These are phyloP conservation scores for Ectropis crepuscularia DNA, from an alignment of 2,888 invertebrate species.

Conservation along the genomic window DNA sequence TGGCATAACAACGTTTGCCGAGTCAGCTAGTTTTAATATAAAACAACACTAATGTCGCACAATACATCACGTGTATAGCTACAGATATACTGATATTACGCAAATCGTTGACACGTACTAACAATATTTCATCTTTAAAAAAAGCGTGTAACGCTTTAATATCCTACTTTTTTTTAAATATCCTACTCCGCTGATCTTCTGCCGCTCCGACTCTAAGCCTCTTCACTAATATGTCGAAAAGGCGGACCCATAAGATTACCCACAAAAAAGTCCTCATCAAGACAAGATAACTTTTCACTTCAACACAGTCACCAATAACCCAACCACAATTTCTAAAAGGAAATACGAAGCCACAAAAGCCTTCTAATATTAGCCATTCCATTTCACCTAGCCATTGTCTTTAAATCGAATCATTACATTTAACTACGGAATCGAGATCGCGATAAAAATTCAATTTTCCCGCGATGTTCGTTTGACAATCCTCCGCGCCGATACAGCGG, in stretches of 20 bases:
- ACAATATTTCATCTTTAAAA: too few relatives aligned
- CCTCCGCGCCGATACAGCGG: slow-evolving; percentile 67
- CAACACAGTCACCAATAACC: slow-evolving; percentile 1
- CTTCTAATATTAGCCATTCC: slow-evolving; percentile 37
- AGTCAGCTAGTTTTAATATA: too few relatives aligned
- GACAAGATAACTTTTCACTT: background rate
- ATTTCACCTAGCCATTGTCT: slow-evolving; percentile 45
- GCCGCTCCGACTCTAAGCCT: too few relatives aligned
- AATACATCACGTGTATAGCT: too few relatives aligned
- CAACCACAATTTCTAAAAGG: slow-evolving; percentile 26
- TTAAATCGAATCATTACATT: slow-evolving; percentile 60
- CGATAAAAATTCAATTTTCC: slow-evolving; percentile 83
- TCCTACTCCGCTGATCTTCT: too few relatives aligned
- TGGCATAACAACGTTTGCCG: too few relatives aligned
- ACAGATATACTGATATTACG: too few relatives aligned
- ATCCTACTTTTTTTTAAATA: too few relatives aligned
- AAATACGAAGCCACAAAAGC: slow-evolving; percentile 47
- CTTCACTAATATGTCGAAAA: too few relatives aligned
- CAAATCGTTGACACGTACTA: too few relatives aligned
- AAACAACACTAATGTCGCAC: too few relatives aligned
- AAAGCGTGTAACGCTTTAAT: too few relatives aligned
- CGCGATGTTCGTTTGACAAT: slow-evolving; percentile 73
- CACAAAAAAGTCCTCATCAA: background rate
- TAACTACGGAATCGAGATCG: slow-evolving; percentile 65
- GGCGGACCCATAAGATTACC: background rate